Conservation (phyloP, 2,797 vertebrate genomes). For the Rhabdophis nuchalis region DNA sequence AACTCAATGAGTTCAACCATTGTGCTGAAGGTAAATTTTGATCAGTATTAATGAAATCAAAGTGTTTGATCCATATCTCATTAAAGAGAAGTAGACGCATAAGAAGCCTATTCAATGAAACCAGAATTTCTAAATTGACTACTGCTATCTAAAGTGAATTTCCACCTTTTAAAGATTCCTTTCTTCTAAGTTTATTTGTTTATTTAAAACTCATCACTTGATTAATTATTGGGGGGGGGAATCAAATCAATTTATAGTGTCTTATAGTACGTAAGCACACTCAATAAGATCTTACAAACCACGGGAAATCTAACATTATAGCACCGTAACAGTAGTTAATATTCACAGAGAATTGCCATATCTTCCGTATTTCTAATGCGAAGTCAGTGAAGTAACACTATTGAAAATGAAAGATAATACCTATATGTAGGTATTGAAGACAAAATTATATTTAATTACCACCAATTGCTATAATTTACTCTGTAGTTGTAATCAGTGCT, state of each 20-base stretch:
- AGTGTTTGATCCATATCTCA: neutral
- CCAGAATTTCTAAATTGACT: neutral
- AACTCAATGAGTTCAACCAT: neutral
- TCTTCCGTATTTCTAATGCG: slow-evolving; percentile 47
- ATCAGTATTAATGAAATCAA: neutral
- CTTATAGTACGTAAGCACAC: neutral
- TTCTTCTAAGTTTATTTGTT: neutral
- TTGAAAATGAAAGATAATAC: slow-evolving; percentile 44
- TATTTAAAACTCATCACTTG: neutral
- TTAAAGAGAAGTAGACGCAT: neutral
- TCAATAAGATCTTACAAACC: neutral
- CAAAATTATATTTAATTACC: slow-evolving; percentile 59
- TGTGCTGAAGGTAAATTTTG: neutral
- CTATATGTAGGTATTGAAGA: slow-evolving; percentile 54
- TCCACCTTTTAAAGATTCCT: slow-evolving; percentile 10
- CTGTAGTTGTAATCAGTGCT: slow-evolving; percentile 41
- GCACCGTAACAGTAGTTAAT: slow-evolving; percentile 26
- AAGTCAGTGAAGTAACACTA: slow-evolving; percentile 46
- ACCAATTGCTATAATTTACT: slow-evolving; percentile 45
- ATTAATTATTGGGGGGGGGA: neutral
- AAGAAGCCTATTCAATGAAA: neutral
- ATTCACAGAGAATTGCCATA: slow-evolving; percentile 27
- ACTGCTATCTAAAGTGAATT: neutral
- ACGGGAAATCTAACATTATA: slow-evolving; percentile 18
- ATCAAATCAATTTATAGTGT: neutral